Evolutionary conservation across 1,140 invertebrate genomes (phyloP), one percentile per base, ranked within the genome.

Genomic region (Zaprionus lachaisei): DNA sequence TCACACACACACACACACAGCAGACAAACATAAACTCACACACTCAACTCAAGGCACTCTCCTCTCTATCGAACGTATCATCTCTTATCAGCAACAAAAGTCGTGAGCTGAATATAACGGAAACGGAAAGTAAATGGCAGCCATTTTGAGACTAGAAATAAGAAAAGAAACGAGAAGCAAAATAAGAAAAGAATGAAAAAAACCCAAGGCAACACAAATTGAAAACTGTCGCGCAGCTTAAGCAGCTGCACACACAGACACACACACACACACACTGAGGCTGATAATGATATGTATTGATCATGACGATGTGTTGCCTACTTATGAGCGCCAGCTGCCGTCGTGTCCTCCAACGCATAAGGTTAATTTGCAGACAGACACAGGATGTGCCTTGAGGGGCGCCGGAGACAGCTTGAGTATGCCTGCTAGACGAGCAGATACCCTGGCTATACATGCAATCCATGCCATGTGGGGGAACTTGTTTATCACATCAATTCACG

Each of bases 121-220:
- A 87, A 87, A 87, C 84, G 84, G 84, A 89, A 87, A 83, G 78
- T 79, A 84, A 89, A 84, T 83, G 84, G 81, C 78, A 81, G 83
- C 67, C 83, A 83, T 85, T 81, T 80, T 68, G 34, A 41, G 64
- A 38, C 63, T 58, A 60, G 44, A 54, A 60, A 63, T 66, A 54
- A 34, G 70, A 60, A 57, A 54, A 28, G 31, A 15, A 69, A 34
- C n/a, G 66, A 38, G 44, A 31, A 9, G 47, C 12, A 49, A 49
- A 34, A 49, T 24, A 31, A 31, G 22, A 44, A 51, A 63, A 56
- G 34, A 3, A 47, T 26, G 14, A n/a, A 22, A 9, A 26, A n/a
- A 51, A 17, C 24, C 9, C 41, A 41, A 61, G 12, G 41, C n/a
- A 61, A 56, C 14, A 34, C 61, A 74, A 67, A 71, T 54, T 77